These are phyloP conservation scores for Corydoras maculifer DNA, from an alignment of 2,113 vertebrate species.

Conservation along the genomic window DNA sequence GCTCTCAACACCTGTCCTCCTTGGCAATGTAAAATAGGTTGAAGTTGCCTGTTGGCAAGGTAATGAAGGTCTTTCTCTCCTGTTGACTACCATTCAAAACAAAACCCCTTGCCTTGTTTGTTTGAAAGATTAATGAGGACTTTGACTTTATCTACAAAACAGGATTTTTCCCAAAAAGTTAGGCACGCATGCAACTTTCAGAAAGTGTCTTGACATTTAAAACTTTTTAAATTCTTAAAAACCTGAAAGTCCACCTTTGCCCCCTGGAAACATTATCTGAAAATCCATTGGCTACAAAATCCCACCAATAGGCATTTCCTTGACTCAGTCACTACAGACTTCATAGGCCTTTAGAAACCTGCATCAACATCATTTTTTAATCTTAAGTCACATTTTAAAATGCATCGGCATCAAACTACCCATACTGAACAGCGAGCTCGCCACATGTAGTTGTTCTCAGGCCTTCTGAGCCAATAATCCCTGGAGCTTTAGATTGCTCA, in stretches of 20 bases:
- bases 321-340: not conserved
- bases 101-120: slow-evolving; percentile 35
- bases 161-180: slow-evolving; percentile 27
- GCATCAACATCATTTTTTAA: not conserved
- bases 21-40: slow-evolving; percentile 64
- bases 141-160: slow-evolving; percentile 21
- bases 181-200: slow-evolving; percentile 24
- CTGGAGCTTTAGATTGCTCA: slow-evolving; percentile 25
- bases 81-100: slow-evolving; percentile 34
- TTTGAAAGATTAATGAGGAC: slow-evolving; percentile 40
- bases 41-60: slow-evolving; percentile 62
- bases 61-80: slow-evolving; percentile 42
- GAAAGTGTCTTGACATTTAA: slow-evolving; percentile 33
- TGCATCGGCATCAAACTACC: slow-evolving; percentile 18
- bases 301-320: not conserved
- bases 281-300: not conserved
- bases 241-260: too few relatives aligned
- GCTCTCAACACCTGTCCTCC: slow-evolving; percentile 53
- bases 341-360: not conserved
- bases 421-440: slow-evolving; percentile 16
- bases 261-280: not conserved
- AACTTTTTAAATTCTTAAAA: slow-evolving; percentile 12
- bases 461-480: slow-evolving; percentile 25
- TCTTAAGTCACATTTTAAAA: slow-evolving; percentile 15
- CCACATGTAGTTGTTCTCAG: slow-evolving; percentile 23